Conservation (phyloP, 2,113 vertebrate species). For the Hemiprocne comata region DNA sequence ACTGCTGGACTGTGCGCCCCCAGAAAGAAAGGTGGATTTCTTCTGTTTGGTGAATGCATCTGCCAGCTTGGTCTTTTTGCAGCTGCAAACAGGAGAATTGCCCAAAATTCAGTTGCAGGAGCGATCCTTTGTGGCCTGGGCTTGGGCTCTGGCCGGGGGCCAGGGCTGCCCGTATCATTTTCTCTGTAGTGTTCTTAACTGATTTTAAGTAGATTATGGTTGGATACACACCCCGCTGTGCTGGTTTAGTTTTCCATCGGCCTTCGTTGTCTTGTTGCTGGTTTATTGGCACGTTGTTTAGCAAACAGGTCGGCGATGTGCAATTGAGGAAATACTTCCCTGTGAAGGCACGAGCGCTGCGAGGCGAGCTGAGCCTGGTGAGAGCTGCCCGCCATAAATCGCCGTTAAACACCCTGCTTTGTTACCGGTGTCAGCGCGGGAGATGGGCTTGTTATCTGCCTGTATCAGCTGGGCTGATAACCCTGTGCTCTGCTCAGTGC, state of each 20-base stretch:
- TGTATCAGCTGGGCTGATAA: slow-evolving; percentile 85
- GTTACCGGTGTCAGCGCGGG: slow-evolving; percentile 78
- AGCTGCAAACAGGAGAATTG: background rate
- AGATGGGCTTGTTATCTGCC: slow-evolving; percentile 80
- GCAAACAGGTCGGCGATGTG: background rate
- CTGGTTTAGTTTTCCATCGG: background rate
- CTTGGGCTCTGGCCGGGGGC: background rate
- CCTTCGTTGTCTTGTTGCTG: background rate
- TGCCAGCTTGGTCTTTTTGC: rapidly evolving
- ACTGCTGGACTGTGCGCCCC: rapidly evolving
- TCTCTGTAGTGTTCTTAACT: slow-evolving; percentile 37
- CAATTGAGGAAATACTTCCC: background rate
- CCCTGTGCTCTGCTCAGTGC: slow-evolving; percentile 77
- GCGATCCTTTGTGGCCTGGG: background rate
- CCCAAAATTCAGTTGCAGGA: rapidly evolving
- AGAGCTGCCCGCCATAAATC: slow-evolving; percentile 10
- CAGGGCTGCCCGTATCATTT: slow-evolving; percentile 13
- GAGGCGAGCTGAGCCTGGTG: background rate
- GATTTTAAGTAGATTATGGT: slow-evolving; percentile 50
- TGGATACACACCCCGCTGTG: background rate
- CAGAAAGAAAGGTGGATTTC: background rate
- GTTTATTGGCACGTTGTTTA: background rate
- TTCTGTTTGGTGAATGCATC: too few species aligned
- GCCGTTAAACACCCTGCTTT: slow-evolving; percentile 19
- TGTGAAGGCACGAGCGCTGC: background rate